These are phyloP conservation scores for Phataginus tetradactyla DNA, from an alignment of 2,797 vertebrate genomes.

Conservation along the genomic window DNA sequence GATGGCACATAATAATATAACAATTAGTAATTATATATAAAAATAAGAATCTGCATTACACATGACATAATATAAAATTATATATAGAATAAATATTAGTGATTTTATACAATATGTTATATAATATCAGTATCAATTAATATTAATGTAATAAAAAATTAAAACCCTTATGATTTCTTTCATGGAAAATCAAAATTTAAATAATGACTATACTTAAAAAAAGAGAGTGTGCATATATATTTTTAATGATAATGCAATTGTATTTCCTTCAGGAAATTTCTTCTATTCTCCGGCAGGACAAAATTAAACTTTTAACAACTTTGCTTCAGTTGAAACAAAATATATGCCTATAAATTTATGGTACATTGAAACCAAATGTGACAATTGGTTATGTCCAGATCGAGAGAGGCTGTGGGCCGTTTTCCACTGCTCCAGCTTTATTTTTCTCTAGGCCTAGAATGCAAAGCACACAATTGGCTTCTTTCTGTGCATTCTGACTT, in stretches of 20 bases:
- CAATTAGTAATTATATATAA: background rate
- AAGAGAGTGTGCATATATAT: background rate
- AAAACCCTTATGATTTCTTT: background rate
- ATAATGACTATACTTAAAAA: background rate
- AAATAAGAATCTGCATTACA: background rate
- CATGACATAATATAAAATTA: background rate
- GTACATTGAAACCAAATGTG: accelerated
- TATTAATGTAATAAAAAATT: background rate
- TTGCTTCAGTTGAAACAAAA: slow-evolving; percentile 57
- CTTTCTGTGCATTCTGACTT: slow-evolving; percentile 51
- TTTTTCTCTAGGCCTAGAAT: background rate
- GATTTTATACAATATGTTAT: background rate
- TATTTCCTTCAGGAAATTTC: slow-evolving; percentile 62
- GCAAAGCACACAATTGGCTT: background rate
- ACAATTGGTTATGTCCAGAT: background rate
- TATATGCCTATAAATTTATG: background rate
- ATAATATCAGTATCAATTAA: background rate
- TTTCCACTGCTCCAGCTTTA: background rate
- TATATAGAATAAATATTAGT: background rate
- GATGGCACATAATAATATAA: background rate
- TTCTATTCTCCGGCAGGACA: slow-evolving; percentile 17
- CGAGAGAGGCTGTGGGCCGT: background rate
- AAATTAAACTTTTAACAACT: slow-evolving; percentile 66
- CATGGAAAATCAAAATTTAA: background rate
- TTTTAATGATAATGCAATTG: slow-evolving; percentile 65